These are phyloP conservation scores for Drosophila persimilis DNA, from an alignment of 1,140 invertebrate genomes.

Conservation along the genomic window DNA sequence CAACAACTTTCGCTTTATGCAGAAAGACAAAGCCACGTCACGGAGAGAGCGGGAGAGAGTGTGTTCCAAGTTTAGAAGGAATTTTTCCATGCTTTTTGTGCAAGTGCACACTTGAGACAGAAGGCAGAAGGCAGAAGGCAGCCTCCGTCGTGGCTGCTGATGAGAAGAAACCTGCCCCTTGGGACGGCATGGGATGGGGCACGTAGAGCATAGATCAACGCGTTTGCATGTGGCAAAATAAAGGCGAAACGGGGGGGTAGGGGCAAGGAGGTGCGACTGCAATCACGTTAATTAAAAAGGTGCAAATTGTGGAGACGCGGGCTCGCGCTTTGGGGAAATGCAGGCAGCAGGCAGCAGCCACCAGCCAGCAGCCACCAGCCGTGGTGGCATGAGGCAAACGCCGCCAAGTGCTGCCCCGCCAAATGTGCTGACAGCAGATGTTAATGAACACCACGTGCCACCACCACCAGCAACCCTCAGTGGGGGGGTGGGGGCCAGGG, in stretches of 20 bases:
- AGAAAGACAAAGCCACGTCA: conserved; percentile 57
- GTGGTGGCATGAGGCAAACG: background rate
- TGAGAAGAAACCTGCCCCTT: conserved; percentile 19
- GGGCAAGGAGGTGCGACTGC: conserved; percentile 54
- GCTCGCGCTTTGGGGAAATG: conserved; percentile 49
- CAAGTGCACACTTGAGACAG: conserved; percentile 78
- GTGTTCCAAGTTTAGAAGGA: conserved; percentile 32
- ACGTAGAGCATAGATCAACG: conserved; percentile 77
- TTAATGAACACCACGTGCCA: conserved; percentile 72
- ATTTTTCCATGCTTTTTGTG: conserved; percentile 19
- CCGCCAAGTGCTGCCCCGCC: conserved; percentile 38
- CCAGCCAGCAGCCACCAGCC: no score
- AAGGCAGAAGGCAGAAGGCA: conserved; percentile 16
- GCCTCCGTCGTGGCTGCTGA: background rate
- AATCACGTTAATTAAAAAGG: conserved; percentile 83
- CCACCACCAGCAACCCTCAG: no score
- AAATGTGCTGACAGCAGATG: conserved; percentile 77
- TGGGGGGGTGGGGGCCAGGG: no score
- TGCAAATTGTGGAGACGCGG: conserved; percentile 78
- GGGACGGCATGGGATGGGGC: conserved; percentile 67
- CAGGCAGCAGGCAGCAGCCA: conserved; percentile 37
- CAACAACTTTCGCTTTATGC: conserved; percentile 69
- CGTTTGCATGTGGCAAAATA: conserved; percentile 34
- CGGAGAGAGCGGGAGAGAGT: conserved; percentile 11
- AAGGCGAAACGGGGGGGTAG: background rate